phyloP scores from a whole-genome alignment of 2,888 invertebrate species.

The Heliconius hortense region DNA sequence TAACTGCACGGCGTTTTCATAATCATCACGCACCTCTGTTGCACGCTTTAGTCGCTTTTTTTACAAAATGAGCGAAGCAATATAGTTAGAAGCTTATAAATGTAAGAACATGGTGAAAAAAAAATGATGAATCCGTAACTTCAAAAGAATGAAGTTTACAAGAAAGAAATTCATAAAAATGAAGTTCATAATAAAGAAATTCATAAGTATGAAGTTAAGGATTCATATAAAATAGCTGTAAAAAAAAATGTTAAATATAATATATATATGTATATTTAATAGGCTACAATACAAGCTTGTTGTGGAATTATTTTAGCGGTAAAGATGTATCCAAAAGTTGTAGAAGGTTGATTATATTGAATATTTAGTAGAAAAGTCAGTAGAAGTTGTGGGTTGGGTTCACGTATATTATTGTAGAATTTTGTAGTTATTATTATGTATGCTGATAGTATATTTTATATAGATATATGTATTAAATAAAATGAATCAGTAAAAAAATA shows the following conservation, averaged over 20 bases:
- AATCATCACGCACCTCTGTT: conserved; percentile 74
- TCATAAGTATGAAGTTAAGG: neutral
- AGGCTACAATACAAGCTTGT: neutral
- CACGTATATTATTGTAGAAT: neutral
- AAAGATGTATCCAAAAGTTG: neutral
- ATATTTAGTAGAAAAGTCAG: no score
- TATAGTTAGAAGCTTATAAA: neutral
- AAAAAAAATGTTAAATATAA: neutral
- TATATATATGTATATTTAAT: neutral
- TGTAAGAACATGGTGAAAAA: neutral
- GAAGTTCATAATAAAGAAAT: no score
- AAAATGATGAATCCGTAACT: conserved; percentile 1
- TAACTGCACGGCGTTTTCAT: conserved; percentile 70
- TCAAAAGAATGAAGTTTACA: neutral
- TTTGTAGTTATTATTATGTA: neutral
- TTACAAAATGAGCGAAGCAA: neutral
- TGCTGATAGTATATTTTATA: neutral
- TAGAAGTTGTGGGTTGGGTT: neutral
- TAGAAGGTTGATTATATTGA: neutral
- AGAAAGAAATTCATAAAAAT: no score
- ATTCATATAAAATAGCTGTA: neutral
- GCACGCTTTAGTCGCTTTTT: conserved; percentile 48
- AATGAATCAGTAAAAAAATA: neutral
- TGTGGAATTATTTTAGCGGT: neutral
- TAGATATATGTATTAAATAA: neutral